Conservation (phyloP, 2,797 vertebrate genomes). For the Eleutherodactylus coqui region DNA sequence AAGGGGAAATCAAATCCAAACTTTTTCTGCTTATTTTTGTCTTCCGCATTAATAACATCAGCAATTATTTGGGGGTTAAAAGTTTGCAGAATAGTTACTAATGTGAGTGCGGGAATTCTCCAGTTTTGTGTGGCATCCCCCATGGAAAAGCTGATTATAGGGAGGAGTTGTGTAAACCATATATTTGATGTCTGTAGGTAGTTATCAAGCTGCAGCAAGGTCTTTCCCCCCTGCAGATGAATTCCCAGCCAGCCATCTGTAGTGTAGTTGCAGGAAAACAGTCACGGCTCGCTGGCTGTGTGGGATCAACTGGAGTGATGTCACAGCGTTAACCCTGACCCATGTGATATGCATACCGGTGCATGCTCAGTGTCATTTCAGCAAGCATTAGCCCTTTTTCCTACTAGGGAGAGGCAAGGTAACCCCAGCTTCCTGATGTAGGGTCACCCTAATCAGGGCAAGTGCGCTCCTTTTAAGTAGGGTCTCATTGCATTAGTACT, state of each 20-base stretch:
- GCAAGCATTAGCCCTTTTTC: no score
- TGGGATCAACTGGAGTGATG: no score
- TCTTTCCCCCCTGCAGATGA: background rate
- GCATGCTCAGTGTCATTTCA: no score
- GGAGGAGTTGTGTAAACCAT: background rate
- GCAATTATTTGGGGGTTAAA: background rate
- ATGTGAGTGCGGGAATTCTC: background rate
- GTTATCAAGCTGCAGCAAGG: background rate
- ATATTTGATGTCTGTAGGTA: background rate
- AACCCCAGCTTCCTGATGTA: no score
- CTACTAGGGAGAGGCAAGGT: no score
- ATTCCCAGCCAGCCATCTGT: background rate
- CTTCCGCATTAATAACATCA: background rate
- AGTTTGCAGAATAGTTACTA: background rate
- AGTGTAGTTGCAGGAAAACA: no score
- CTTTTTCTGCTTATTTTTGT: background rate
- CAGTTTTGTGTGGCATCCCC: background rate
- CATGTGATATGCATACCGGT: no score
- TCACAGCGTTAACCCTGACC: no score
- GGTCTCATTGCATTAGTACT: no score
- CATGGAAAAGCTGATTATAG: background rate
- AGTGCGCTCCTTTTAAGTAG: no score
- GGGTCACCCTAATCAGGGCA: no score
- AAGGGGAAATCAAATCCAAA: background rate
- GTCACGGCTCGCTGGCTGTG: no score